phyloP scores from a whole-genome alignment of 2,797 vertebrate species.

The Hephaestus fuliginosus region DNA sequence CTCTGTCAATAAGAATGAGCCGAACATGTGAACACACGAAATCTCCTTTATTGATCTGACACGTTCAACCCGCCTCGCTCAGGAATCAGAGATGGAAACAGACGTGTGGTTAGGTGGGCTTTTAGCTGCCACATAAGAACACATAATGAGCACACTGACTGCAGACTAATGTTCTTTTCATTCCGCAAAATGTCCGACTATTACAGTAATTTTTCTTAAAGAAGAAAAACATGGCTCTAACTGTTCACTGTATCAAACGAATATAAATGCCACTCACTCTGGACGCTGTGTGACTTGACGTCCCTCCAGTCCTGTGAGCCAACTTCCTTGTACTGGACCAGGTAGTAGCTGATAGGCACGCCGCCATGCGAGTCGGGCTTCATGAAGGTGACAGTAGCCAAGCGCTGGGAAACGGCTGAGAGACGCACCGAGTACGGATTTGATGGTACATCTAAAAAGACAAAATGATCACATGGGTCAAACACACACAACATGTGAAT shows the following conservation, averaged over 20 bases:
- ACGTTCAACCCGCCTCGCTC: not conserved
- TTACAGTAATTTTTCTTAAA: not conserved
- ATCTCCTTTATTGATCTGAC: conserved; percentile 9
- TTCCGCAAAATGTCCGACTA: not conserved
- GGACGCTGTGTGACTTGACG: conserved; percentile 93
- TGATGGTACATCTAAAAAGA: conserved; percentile 92
- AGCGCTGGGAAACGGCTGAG: conserved; percentile 94
- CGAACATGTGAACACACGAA: not conserved
- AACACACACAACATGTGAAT: not conserved
- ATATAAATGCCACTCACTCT: conserved; percentile 89
- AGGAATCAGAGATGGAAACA: not conserved
- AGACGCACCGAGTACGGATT: conserved; percentile 93
- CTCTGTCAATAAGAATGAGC: not conserved
- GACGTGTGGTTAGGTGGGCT: not conserved
- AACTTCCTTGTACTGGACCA: conserved; percentile 95
- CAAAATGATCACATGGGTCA: not conserved
- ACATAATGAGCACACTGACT: not conserved
- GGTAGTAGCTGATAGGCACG: conserved; percentile 96
- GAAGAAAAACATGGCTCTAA: not conserved
- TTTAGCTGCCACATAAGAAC: not conserved
- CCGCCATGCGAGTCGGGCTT: conserved; percentile 98
- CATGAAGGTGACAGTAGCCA: conserved; percentile 93
- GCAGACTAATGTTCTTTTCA: not conserved
- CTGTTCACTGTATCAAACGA: not conserved
- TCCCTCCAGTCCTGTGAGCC: conserved; percentile 94